Evolutionary conservation across 64 coral and sea anemone genomes (phyloP).

Genomic region (Porites lutea): DNA sequence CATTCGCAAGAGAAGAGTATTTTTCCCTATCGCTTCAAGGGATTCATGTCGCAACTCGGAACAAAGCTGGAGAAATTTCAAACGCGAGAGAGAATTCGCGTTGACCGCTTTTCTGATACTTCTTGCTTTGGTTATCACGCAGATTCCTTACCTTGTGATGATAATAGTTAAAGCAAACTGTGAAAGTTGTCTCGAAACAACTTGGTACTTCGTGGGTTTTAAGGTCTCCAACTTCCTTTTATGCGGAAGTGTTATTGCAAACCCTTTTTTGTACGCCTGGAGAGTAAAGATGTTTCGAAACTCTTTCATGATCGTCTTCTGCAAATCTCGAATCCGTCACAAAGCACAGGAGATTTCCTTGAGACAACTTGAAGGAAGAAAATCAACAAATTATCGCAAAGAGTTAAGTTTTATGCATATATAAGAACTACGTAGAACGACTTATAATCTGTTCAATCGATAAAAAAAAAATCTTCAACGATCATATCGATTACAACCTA

Average conservation of each 20-base stretch:
- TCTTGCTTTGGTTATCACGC: constrained; percentile 31
- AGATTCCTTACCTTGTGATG: constrained; percentile 38
- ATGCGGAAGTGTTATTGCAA: constrained; percentile 29
- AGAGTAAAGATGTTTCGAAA: constrained; percentile 34
- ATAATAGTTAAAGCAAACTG: constrained; percentile 8
- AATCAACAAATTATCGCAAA: no score
- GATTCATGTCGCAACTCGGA: neutral
- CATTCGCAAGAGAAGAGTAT: constrained; percentile 17
- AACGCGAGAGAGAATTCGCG: constrained; percentile 30
- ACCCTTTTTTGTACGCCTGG: constrained; percentile 35
- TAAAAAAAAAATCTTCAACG: no score
- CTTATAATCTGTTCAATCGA: no score
- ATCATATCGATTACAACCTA: no score
- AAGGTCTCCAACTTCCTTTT: constrained; percentile 19
- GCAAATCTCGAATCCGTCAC: neutral
- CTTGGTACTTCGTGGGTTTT: constrained; percentile 30
- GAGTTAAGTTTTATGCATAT: no score
- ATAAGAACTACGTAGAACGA: no score
- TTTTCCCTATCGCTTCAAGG: neutral
- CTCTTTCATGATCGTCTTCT: constrained; percentile 12
- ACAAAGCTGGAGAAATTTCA: neutral
- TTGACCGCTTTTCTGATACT: constrained; percentile 54
- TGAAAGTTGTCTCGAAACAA: constrained; percentile 25
- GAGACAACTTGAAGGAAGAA: no score
- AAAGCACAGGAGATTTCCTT: no score